Conservation (phyloP, 2,888 invertebrate genomes). For the Leucophora obtusa region DNA sequence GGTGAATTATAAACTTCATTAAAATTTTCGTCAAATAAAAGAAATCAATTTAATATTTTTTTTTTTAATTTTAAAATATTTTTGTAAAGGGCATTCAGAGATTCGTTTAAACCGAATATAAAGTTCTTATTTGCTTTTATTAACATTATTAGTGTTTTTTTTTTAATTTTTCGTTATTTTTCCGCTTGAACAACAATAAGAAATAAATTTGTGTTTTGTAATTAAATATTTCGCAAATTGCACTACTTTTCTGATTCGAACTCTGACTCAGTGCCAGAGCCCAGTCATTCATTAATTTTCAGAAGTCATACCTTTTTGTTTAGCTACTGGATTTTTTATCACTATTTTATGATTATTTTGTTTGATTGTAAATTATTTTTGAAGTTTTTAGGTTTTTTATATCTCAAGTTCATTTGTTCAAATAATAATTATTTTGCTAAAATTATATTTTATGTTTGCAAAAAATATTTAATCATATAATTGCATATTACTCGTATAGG, state of each 20-base stretch:
- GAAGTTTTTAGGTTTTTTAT: not conserved
- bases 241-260: conserved; percentile 12
- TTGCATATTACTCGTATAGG: too few relatives aligned
- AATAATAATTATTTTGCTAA: conserved; percentile 20
- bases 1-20: too few relatives aligned
- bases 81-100: too few relatives aligned
- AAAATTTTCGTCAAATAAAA: too few relatives aligned
- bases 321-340: not conserved
- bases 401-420: not conserved
- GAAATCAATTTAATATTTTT: too few relatives aligned
- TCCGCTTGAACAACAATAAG: not conserved
- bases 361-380: conserved; percentile 4
- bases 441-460: not conserved
- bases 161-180: not conserved
- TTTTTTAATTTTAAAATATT: too few relatives aligned
- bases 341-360: not conserved
- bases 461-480: too few relatives aligned
- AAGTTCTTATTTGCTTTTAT: too few relatives aligned
- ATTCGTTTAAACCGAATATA: too few relatives aligned
- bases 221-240: conserved; percentile 34
- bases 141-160: not conserved
- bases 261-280: not conserved
- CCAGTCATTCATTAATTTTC: not conserved
- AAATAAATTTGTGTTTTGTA: conserved; percentile 21
- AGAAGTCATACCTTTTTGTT: not conserved